Evolutionary conservation across 2,113 vertebrate species (phyloP), one percentile per base, ranked within the genome.

Genomic region (Dryoscopus gambensis): DNA sequence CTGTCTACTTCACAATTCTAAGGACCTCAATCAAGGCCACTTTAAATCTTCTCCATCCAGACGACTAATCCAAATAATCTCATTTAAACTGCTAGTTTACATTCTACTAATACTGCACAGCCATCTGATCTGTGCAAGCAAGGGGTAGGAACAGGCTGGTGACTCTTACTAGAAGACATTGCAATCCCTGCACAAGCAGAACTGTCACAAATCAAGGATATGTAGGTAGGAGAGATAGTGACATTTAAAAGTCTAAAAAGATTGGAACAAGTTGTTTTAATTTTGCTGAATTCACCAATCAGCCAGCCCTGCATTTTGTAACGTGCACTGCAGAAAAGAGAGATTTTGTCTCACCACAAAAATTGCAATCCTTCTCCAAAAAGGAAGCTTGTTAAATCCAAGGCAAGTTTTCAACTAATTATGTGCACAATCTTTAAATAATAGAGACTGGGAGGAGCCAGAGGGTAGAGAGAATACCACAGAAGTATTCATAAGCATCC

Each of bases 11-110:
- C 33, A 14, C 67, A 84, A 94, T 57, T 78, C 40, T 78, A 75
- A 90, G 83, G 63, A 74, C 40, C 44, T 90, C 82, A 67, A 33
- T 52, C 73, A 67, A 88, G 60, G 62, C 76, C 64, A 84, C 47
- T 86, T 92, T 74, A 92, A 92, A 84, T 86, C 84, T 78, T 83
- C 52, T 81, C 71, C 13, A 2, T 50, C 44, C 80, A 87, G 82
- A 62, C 42, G 49, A 85, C 76, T 89, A 64, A 93, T 68, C 64
- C 67, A 64, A 84, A 24, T 84, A 81, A 97, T 75, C 87, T 28
- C 73, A 64, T 94, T 93, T 90, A 87, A 96, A 95, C 90, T 85
- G 28, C 68, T 94, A 15, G 42, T 79, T 78, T 92, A 79, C 39
- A 24, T 93, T 96, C n/a, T 55, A n/a, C 85, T 80, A 68, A 62